Percentiles rank a stretch among this genome's conserved stretches.
Evolutionary conservation across 2,113 vertebrate species (phyloP).

Genomic region (Centropus bengalensis): DNA sequence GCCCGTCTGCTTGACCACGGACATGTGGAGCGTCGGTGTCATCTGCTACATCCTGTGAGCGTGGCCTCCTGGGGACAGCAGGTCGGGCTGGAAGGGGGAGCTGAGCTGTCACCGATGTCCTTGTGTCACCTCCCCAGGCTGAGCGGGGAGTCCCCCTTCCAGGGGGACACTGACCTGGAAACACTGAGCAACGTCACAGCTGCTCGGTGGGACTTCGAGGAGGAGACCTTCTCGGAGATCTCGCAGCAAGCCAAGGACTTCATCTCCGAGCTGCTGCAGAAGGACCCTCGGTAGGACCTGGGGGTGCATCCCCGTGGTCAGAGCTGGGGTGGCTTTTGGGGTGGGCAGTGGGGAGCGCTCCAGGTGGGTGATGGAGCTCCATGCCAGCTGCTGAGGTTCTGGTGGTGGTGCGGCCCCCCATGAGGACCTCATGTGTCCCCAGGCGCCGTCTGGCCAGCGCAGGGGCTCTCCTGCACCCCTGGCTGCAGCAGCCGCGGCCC

Average conservation of each 20-base stretch:
- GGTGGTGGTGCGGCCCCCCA: background rate
- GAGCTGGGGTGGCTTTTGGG: background rate
- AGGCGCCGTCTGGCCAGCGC: slow-evolving; percentile 80
- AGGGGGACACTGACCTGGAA: slow-evolving; percentile 81
- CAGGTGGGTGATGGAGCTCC: background rate
- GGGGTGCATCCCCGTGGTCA: background rate
- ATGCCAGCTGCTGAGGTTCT: background rate
- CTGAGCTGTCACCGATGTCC: background rate
- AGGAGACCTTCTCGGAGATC: slow-evolving; percentile 83
- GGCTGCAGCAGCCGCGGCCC: slow-evolving; percentile 78
- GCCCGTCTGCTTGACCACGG: slow-evolving; percentile 78
- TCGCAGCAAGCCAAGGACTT: slow-evolving; percentile 87
- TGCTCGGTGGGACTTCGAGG: slow-evolving; percentile 79
- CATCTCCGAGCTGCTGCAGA: slow-evolving; percentile 81
- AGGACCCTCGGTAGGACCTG: slow-evolving; percentile 74
- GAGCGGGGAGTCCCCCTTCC: slow-evolving; percentile 88
- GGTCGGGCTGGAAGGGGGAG: background rate
- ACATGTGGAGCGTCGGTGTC: slow-evolving; percentile 91
- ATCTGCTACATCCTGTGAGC: slow-evolving; percentile 90
- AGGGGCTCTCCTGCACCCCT: slow-evolving; percentile 80
- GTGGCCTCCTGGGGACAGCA: background rate
- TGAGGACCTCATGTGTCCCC: fast-evolving
- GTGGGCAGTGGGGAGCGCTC: background rate
- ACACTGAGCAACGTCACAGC: slow-evolving; percentile 81
- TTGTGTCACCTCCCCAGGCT: slow-evolving; percentile 64